Evolutionary conservation across 2,113 vertebrate species (phyloP), one percentile per base, ranked within the genome.

Genomic region (Labrus mixtus): DNA sequence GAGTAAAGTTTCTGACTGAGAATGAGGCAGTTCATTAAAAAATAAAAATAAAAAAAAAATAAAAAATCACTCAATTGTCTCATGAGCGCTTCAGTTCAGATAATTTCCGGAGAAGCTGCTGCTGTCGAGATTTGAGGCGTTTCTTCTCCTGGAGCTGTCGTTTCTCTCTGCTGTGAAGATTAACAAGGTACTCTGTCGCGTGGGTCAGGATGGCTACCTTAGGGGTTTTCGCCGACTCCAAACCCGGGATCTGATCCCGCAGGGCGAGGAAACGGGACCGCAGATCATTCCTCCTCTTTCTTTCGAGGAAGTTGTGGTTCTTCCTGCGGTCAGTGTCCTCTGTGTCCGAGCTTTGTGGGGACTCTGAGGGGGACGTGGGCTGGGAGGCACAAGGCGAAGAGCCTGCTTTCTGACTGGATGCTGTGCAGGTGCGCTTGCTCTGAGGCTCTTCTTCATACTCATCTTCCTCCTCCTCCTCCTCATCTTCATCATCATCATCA

Each of bases 191-290:
- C 68, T 98, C 96, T 0, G 96, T 94, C 0, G 98, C 97, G 54
- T 96, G 96, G 76, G 96, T 97, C 88, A 99, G 92, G 87, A 99
- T 97, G 79, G 97, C 96, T 74, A 99, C 97, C 78, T 99, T 99
- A 1, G 98, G 96, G 0, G 96, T 96, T 81, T 98, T 98, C 67
- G 95, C 89, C 3, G 96, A 95, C 84, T 94, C 92, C 43, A 99
- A 92, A 13, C 95, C 95, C 0, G 98, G 98, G 37, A 99, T 95
- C 88, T 98, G 93, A 62, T 97, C 96, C 60, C 97, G 90, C 37
- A 99, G 90, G 0, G 95, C 96, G 68, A 97, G 93, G 89, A 99
- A 99, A 3, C 98, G 93, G 0, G 96, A 99, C 17, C 97, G 95
- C 8, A 99, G 96, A 73, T 98, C 97, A 0, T 98, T 97, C 48